Evolutionary conservation across 2,797 vertebrate species (phyloP).

Genomic region (Notolabrus celidotus): DNA sequence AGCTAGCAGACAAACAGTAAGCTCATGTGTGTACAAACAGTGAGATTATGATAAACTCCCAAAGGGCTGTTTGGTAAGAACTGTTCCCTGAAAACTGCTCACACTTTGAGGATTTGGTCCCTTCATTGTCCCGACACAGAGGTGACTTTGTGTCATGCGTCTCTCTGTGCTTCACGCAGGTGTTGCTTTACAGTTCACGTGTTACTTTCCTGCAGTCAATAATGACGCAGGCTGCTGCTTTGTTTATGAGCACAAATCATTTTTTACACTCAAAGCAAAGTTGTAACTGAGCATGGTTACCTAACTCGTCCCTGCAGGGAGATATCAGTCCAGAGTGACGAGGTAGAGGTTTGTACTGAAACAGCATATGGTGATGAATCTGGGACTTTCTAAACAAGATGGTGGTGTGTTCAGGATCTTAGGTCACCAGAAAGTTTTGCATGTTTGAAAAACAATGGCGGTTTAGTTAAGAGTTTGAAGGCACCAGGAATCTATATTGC

Average conservation of each 20-base stretch:
- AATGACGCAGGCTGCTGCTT: conserved; percentile 39
- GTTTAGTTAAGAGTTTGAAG: neutral
- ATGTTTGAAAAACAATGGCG: conserved; percentile 6
- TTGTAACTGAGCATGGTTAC: conserved; percentile 45
- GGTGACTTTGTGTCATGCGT: conserved; percentile 8
- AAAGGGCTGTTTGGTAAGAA: conserved; percentile 5
- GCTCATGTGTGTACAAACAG: too few relatives aligned
- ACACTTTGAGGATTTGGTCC: conserved; percentile 9
- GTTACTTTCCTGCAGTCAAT: conserved; percentile 31
- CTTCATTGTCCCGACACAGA: conserved; percentile 15
- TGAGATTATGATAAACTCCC: neutral
- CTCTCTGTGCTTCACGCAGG: conserved; percentile 13
- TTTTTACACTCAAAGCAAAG: conserved; percentile 36
- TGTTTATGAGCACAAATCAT: conserved; percentile 18
- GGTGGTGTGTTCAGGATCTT: conserved; percentile 1
- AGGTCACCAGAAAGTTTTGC: neutral
- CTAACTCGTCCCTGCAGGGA: conserved; percentile 49
- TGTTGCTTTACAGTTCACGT: conserved; percentile 46
- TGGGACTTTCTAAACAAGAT: too few relatives aligned
- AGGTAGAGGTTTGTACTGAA: neutral
- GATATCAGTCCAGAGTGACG: conserved; percentile 15
- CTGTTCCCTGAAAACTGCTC: neutral
- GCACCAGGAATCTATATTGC: too few relatives aligned
- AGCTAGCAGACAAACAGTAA: too few relatives aligned
- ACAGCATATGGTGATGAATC: too few relatives aligned